Base-by-base conservation (phyloP, 2,113 vertebrate species). In the Mesembrinibis cayennensis region DNA sequence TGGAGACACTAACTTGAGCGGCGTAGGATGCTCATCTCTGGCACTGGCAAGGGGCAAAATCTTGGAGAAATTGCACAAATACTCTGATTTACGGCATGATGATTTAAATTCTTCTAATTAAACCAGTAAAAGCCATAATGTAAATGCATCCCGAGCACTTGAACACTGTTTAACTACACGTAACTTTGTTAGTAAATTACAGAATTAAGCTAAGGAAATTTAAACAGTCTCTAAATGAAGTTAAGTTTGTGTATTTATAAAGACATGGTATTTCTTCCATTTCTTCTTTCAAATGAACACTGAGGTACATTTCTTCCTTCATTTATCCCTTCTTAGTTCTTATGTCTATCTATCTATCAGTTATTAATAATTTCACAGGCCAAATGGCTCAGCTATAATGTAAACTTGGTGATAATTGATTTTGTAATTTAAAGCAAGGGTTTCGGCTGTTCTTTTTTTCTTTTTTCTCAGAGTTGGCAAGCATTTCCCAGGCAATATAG, bases 401-500 rank as follows among this genome's bases (percentile, higher is more conserved):
- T 78, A 91, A 95, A 83, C 71, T 79, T 70, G 32, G 47, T 72
- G 88, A 93, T 47, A 84, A 94, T 2, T 56, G 53, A 89, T 95
- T 92, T 58, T 90, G 26, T 23, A 87, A 94, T 89, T 87, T 84
- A 91, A 93, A 88, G 45, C 42, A 72, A 71, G 58, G 40, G 8
- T 40, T 82, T 11, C 1, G 14, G 29, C n/a, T 52, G 25, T 21
- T 50, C 3, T 49, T 63, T 81, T 45, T 50, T 71, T 20, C 10
- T 53, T 53, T 61, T 42, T 22, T 3, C 42, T 72, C 36, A 77
- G 59, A 80, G 73, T 47, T 32, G 5, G 73, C 59, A 77, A 11
- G 36, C 40, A 81, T 93, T 97, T 97, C 71, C 81, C 87, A 87
- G 87, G 87, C 83, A 96, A 83, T 82, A 93, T 14, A 93, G 62